These are phyloP conservation scores for Actinemys pallida DNA, from an alignment of 2,113 vertebrate genomes.

Conservation along the genomic window DNA sequence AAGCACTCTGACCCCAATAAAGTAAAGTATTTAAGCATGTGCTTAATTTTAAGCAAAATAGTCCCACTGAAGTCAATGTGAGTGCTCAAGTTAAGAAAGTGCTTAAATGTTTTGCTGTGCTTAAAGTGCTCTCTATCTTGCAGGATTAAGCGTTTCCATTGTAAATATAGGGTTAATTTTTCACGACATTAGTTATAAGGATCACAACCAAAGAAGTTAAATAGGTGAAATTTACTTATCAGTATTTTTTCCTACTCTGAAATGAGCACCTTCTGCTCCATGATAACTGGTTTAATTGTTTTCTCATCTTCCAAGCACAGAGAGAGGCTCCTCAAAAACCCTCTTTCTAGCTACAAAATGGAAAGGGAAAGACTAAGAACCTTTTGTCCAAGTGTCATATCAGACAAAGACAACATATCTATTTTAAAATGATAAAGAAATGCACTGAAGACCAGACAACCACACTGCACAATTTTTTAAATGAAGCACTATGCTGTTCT, in stretches of 20 bases:
- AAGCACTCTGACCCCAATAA: not conserved
- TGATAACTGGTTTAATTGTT: not conserved
- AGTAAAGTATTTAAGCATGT: not conserved
- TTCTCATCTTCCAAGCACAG: not conserved
- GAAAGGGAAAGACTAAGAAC: not conserved
- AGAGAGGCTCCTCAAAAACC: not conserved
- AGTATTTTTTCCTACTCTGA: not conserved
- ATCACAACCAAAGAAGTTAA: not conserved
- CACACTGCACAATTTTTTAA: not conserved
- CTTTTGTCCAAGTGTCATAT: not conserved
- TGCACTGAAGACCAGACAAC: not conserved
- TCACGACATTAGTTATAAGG: not conserved
- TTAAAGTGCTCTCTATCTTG: not conserved
- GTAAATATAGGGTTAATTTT: not conserved
- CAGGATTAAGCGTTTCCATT: not conserved
- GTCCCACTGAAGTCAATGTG: not conserved
- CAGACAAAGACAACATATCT: not conserved
- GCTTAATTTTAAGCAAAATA: not conserved
- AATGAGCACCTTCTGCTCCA: not conserved
- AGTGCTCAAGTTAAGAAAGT: not conserved
- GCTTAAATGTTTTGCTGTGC: not conserved
- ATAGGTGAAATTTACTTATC: not conserved
- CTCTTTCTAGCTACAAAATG: not conserved
- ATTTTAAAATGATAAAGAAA: not conserved
- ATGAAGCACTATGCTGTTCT: no score